A percentile compares a stretch with the other conserved stretches of the same genome.
Conservation (phyloP, 2,113 vertebrate species). For the Colaptes auratus region DNA sequence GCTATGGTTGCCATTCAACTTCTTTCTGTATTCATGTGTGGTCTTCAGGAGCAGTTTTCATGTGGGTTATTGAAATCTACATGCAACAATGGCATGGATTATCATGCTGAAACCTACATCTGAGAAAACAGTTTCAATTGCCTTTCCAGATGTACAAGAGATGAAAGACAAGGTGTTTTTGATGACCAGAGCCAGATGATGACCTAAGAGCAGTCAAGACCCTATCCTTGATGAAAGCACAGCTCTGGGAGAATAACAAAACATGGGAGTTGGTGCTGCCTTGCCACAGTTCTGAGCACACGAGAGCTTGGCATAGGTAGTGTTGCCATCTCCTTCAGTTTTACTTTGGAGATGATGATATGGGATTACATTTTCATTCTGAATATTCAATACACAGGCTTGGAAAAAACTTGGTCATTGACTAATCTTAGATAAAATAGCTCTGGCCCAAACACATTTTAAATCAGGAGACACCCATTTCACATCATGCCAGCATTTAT, state of each 20-base stretch:
- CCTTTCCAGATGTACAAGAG: constrained; percentile 11
- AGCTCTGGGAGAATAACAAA: not conserved
- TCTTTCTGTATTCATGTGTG: constrained; percentile 22
- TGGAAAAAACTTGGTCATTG: not conserved
- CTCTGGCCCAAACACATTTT: not conserved
- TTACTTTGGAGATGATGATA: not conserved
- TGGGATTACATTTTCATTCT: not conserved
- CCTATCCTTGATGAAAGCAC: not conserved
- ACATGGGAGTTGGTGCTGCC: rapidly evolving
- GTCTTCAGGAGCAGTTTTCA: constrained; percentile 35
- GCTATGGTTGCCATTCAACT: constrained; percentile 1
- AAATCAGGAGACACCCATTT: not conserved
- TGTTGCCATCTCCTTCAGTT: not conserved
- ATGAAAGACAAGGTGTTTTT: constrained; percentile 37
- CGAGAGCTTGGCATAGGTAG: not conserved
- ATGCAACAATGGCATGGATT: not conserved
- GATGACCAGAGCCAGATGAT: not conserved
- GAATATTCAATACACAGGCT: not conserved
- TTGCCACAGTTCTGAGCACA: not conserved
- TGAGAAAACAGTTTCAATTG: not conserved
- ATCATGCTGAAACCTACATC: not conserved
- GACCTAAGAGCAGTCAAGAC: not conserved
- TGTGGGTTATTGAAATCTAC: constrained; percentile 27
- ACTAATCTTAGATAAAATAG: not conserved
- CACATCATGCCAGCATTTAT: not conserved